Evolutionary conservation across 2,888 invertebrate genomes (phyloP), one percentile per base, ranked within the genome.

Genomic region (Chrysotoxum bicinctum): DNA sequence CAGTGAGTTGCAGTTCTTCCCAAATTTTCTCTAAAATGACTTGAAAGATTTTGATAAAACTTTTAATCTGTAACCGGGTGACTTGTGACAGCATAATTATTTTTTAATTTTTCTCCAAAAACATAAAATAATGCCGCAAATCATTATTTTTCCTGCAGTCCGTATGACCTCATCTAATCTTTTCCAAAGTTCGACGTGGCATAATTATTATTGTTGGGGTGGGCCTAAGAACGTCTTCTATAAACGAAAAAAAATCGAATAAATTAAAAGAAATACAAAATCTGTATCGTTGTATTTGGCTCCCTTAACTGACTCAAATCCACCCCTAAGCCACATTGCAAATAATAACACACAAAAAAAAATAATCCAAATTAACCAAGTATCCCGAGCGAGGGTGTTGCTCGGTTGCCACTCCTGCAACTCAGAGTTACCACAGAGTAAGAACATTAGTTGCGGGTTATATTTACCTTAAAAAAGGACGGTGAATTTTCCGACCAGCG

Each of bases 401-500:
- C 14, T 50, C 14, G 16, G 2, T 12, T 30, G 54, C 30, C 16
- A 54, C 54, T 54, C 54, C 30, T 16, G 1, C 30, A n/a, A 52
- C 7, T n/a, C 26, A 16, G 9, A 30, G 4, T 54, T 16, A 43
- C 40, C 52, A 52, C 26, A 43, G 66, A 60, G n/a, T 58, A n/a
- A n/a, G 81, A 82, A 78, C 79, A 83, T 74, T 74, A 79, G 66
- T 66, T 66, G 50, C 35, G 21, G 54, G 70, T 62, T 43, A 30
- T 77, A 48, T 50, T 60, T 60, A 73, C 58, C 66, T 52, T 30
- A 48, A 43, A 56, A n/a, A 26, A 26, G 52, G 37, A 43, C 32
- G 68, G 58, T 9, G 2, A 14, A 21, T 50, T 64, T 58, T 74
- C 69, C 79, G 83, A 79, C 83, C 83, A 66, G 83, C 83, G 74